These are phyloP conservation scores for Balaeniceps rex DNA, from an alignment of 2,113 vertebrate species.

Conservation along the genomic window DNA sequence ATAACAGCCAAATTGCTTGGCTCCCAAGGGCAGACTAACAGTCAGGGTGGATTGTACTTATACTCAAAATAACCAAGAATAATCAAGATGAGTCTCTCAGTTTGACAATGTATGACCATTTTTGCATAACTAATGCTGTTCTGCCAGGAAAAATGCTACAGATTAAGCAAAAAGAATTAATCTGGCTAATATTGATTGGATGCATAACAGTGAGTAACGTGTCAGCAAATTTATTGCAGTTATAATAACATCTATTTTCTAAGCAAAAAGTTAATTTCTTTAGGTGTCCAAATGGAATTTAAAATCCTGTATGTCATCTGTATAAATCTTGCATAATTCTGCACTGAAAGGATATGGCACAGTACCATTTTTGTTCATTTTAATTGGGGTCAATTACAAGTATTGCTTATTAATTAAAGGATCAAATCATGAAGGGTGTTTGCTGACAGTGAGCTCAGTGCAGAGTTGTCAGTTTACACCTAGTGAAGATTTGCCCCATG, in stretches of 20 bases:
- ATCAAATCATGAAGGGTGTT: not conserved
- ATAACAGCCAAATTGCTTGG: constrained; percentile 74
- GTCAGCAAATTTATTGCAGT: not conserved
- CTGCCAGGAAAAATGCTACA: constrained; percentile 43
- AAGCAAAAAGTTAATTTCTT: not conserved
- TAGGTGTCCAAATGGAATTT: not conserved
- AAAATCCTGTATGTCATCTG: not conserved
- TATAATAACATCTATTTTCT: not conserved
- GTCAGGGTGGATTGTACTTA: constrained; percentile 74
- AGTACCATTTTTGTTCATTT: not conserved
- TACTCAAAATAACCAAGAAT: constrained; percentile 72
- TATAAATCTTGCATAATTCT: not conserved
- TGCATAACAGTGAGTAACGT: constrained; percentile 3
- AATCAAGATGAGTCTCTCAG: constrained; percentile 70
- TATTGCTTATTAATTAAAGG: not conserved
- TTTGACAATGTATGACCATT: constrained; percentile 64
- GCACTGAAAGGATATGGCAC: not conserved
- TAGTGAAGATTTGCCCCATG: not conserved
- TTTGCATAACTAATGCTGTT: constrained; percentile 69
- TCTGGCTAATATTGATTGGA: constrained; percentile 55
- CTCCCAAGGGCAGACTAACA: constrained; percentile 70
- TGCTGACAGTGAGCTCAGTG: not conserved
- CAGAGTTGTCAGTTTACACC: not conserved
- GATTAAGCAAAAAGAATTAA: constrained; percentile 47
- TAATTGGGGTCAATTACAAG: not conserved